These are phyloP conservation scores for Oenanthe melanoleuca DNA, from an alignment of 2,113 vertebrate species.

Conservation along the genomic window DNA sequence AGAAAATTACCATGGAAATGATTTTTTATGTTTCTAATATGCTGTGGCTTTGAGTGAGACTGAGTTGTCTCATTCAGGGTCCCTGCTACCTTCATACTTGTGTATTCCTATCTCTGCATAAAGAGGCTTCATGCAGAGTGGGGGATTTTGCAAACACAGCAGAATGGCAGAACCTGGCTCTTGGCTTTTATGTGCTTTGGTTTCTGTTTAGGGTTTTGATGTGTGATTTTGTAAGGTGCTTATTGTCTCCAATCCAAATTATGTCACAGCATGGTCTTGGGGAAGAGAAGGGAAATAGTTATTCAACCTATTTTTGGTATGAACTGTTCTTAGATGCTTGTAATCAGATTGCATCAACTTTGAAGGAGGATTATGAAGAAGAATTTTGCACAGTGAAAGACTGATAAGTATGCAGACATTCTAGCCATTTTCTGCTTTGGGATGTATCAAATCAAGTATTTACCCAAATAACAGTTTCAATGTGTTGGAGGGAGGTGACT, in stretches of 20 bases:
- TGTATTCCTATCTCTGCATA: background rate
- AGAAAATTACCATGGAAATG: background rate
- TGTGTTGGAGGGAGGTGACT: background rate
- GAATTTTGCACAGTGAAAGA: background rate
- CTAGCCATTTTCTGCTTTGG: background rate
- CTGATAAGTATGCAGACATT: background rate
- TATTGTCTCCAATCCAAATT: background rate
- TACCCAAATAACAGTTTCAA: background rate
- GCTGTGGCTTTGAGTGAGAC: background rate
- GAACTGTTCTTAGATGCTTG: background rate
- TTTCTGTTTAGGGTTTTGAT: background rate
- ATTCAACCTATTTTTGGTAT: background rate
- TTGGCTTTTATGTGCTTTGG: background rate
- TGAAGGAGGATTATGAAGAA: background rate
- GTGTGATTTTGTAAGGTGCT: background rate
- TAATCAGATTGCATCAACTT: background rate
- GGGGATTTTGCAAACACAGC: background rate
- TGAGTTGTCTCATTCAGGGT: background rate
- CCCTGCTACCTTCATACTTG: background rate
- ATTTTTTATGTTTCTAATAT: background rate
- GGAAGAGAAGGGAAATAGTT: background rate
- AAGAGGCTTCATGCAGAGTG: background rate
- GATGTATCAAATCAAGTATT: background rate
- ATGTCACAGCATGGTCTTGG: background rate
- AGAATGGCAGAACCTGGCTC: background rate